These are phyloP conservation scores for Eulemur coronatus DNA, from an alignment of 2,797 vertebrate species.

Conservation along the genomic window DNA sequence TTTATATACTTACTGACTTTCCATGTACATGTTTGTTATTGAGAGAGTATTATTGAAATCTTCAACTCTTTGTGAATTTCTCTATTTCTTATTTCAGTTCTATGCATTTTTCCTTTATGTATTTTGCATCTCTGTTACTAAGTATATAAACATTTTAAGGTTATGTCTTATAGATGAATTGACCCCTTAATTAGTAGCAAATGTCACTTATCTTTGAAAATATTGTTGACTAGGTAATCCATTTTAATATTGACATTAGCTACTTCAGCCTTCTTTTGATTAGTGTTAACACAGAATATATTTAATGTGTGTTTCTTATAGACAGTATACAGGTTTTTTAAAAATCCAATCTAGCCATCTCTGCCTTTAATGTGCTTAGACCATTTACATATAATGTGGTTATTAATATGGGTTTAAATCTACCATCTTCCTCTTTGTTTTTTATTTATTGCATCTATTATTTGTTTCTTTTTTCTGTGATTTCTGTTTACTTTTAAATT, in stretches of 20 bases:
- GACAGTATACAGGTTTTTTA: not conserved
- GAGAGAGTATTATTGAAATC: not conserved
- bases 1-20: not conserved
- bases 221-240: not conserved
- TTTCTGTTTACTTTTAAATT: not conserved
- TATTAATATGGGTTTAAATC: not conserved
- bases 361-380: not conserved
- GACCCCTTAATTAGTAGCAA: not conserved
- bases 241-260: not conserved
- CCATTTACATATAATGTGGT: not conserved
- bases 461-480: not conserved
- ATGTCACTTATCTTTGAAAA: not conserved
- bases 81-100: not conserved
- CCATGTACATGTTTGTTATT: not conserved
- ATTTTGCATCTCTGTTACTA: not conserved
- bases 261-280: not conserved
- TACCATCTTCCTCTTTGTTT: not conserved
- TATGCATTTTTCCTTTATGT: not conserved
- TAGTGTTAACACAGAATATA: not conserved
- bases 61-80: not conserved
- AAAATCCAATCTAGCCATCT: not conserved
- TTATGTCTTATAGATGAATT: not conserved
- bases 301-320: not conserved
- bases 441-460: not conserved
- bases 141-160: not conserved